Evolutionary conservation across 2,113 vertebrate species (phyloP).

Genomic region (Argyrosomus japonicus): DNA sequence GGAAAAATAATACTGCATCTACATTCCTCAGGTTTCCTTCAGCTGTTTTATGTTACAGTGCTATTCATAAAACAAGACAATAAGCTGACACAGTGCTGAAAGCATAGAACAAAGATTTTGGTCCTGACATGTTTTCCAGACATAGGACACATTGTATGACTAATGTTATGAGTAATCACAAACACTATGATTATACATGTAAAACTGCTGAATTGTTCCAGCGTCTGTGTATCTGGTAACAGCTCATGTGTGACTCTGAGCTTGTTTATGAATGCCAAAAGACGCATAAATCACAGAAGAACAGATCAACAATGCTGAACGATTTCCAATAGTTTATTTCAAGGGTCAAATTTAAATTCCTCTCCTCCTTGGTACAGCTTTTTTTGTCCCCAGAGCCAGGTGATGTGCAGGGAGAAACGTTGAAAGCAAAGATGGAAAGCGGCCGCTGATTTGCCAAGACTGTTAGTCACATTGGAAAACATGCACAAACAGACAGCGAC

Average conservation of each 20-base stretch:
- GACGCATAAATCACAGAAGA: background rate
- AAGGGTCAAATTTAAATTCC: background rate
- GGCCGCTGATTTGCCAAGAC: conserved; percentile 7
- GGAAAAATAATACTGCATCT: background rate
- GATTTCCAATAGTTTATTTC: background rate
- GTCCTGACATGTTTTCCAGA: conserved; percentile 17
- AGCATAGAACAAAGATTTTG: conserved; percentile 6
- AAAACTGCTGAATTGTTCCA: background rate
- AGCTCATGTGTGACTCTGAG: conserved; percentile 1
- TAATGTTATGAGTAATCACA: conserved; percentile 17
- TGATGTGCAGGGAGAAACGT: background rate
- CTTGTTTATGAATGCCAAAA: background rate
- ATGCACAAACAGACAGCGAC: conserved; percentile 7
- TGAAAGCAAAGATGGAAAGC: conserved; percentile 1
- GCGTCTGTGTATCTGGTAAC: conserved; percentile 3
- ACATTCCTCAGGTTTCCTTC: conserved; percentile 21
- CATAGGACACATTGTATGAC: conserved; percentile 9
- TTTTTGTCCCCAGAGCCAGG: background rate
- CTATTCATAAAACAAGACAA: conserved; percentile 21
- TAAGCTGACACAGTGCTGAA: background rate
- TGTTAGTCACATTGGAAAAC: conserved; percentile 42
- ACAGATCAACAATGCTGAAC: background rate
- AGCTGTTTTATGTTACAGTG: conserved; percentile 31
- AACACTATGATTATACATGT: conserved; percentile 25
- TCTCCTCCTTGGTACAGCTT: background rate